These are phyloP conservation scores for Girardia tigrina DNA, from an alignment of 2,888 invertebrate species.

Conservation along the genomic window DNA sequence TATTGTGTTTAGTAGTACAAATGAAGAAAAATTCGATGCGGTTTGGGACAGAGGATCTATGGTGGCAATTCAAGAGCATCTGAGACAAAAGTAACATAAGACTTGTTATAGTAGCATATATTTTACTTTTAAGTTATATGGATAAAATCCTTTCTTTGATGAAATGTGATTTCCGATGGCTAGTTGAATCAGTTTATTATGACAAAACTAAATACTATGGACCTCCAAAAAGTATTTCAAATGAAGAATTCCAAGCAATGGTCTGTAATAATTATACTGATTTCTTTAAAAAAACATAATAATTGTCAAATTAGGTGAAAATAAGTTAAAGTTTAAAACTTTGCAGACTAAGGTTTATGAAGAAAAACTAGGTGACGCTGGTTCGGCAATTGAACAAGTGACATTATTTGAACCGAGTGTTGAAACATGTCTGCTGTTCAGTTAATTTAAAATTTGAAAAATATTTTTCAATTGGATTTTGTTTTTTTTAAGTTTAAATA, in stretches of 20 bases:
- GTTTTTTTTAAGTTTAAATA: no score
- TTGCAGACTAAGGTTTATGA: not conserved
- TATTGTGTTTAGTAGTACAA: not conserved
- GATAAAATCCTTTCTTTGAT: not conserved
- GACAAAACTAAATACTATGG: not conserved
- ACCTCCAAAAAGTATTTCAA: not conserved
- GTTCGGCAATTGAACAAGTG: not conserved
- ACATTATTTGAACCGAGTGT: not conserved
- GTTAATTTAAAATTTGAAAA: not conserved
- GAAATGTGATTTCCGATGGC: not conserved
- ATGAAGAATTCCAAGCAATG: not conserved
- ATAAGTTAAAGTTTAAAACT: not conserved
- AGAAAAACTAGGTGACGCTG: not conserved
- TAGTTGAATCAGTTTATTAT: not conserved
- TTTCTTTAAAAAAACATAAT: not conserved
- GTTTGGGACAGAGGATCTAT: constrained; percentile 18
- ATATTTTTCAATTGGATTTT: no score
- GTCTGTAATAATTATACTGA: not conserved
- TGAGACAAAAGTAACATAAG: constrained; percentile 18
- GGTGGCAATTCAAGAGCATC: not conserved
- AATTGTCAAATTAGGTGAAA: not conserved
- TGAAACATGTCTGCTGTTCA: not conserved
- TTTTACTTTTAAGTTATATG: not conserved
- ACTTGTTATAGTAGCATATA: no score
- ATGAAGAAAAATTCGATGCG: constrained; percentile 8